Conservation (phyloP, 2,888 invertebrate species). For the Perizoma flavofasciatum region DNA sequence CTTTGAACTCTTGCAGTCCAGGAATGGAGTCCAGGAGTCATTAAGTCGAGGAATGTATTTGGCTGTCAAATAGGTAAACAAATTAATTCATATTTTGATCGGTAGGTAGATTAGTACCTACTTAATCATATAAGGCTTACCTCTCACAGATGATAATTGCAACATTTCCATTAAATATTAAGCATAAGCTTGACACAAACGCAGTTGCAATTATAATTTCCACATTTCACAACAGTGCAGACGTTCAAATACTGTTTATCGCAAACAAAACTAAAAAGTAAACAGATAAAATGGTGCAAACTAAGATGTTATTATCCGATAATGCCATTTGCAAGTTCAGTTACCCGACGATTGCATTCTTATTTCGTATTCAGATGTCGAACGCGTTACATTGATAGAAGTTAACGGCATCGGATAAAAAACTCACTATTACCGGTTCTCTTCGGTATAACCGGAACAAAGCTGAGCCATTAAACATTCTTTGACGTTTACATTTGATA, state of each 20-base stretch:
- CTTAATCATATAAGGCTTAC: no score
- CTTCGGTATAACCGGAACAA: conserved; percentile 62
- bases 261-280: conserved; percentile 38
- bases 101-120: no score
- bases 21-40: no score
- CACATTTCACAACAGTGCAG: conserved; percentile 17
- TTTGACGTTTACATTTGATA: conserved; percentile 57
- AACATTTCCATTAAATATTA: not conserved
- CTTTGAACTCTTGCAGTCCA: no score
- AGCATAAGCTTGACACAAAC: conserved; percentile 23
- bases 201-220: conserved; percentile 21
- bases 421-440: conserved; percentile 59
- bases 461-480: conserved; percentile 57
- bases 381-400: conserved; percentile 57
- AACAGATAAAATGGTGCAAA: conserved; percentile 40
- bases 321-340: conserved; percentile 52
- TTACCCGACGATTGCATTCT: conserved; percentile 56
- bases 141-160: no score
- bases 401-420: conserved; percentile 66
- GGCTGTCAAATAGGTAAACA: no score
- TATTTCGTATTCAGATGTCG: conserved; percentile 65
- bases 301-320: conserved; percentile 46
- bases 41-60: no score
- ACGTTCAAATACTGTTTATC: conserved; percentile 28
- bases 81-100: no score